A percentile compares a stretch with the other conserved stretches of the same genome.
Conservation (phyloP, 2,888 invertebrate species). For the Eilema griseolum region DNA sequence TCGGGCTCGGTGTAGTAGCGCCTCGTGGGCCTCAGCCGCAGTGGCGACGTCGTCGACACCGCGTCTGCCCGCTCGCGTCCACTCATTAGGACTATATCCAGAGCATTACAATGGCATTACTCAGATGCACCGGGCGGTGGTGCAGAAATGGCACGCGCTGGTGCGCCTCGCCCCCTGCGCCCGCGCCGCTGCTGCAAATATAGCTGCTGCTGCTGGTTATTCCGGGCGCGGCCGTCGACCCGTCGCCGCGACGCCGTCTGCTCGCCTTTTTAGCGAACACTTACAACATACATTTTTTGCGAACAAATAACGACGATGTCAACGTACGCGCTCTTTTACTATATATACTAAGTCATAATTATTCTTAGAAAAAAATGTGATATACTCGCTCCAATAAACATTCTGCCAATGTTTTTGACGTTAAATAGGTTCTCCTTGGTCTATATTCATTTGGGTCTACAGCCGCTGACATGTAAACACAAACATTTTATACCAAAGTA, state of each 20-base stretch:
- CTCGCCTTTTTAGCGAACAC: conserved; percentile 84
- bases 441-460: conserved; percentile 37
- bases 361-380: conserved; percentile 60
- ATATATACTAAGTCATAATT: conserved; percentile 62
- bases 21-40: conserved; percentile 29
- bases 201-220: conserved; percentile 85
- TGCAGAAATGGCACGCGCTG: conserved; percentile 86
- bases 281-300: conserved; percentile 82
- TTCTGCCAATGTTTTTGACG: conserved; percentile 41
- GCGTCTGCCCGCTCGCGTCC: conserved; percentile 75
- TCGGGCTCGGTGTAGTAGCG: conserved; percentile 29
- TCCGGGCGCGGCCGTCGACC: conserved; percentile 86
- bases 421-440: conserved; percentile 39
- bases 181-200: conserved; percentile 82
- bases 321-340: conserved; percentile 72
- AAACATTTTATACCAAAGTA: conserved; percentile 24
- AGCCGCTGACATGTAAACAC: conserved; percentile 39
- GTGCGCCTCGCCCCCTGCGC: conserved; percentile 67
- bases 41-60: conserved; percentile 70
- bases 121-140: conserved; percentile 86
- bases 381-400: conserved; percentile 57
- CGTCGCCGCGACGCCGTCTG: conserved; percentile 87
- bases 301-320: conserved; percentile 78
- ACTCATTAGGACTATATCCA: conserved; percentile 80
- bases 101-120: conserved; percentile 86